Conservation (phyloP, 2,113 vertebrate genomes). For the Eulemur rufifrons region DNA sequence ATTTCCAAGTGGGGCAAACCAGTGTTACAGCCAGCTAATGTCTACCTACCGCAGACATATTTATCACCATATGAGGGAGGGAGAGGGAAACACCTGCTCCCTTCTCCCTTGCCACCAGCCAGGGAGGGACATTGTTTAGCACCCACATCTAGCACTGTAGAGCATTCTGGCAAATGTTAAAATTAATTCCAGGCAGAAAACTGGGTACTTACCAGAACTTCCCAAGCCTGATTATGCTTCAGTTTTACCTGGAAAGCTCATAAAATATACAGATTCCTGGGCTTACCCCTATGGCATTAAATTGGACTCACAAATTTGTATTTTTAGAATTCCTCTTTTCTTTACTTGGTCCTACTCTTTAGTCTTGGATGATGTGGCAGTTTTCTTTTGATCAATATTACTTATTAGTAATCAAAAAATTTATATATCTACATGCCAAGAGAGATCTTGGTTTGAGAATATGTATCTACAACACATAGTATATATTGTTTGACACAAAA, state of each 20-base stretch:
- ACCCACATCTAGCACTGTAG: background rate
- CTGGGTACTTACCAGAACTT: background rate
- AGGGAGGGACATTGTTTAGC: background rate
- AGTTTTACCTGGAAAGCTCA: background rate
- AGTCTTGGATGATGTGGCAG: background rate
- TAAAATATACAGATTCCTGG: background rate
- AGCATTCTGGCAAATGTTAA: background rate
- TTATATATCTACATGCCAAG: background rate
- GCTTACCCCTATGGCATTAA: background rate
- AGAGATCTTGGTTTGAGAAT: background rate
- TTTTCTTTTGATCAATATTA: slow-evolving; percentile 28
- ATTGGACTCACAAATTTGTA: background rate
- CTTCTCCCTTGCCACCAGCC: background rate
- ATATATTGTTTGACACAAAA: background rate
- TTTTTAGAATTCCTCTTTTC: background rate
- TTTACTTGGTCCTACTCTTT: background rate
- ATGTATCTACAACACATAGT: background rate
- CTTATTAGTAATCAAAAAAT: background rate
- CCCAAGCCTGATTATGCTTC: background rate
- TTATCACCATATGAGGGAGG: background rate
- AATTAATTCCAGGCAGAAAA: slow-evolving; percentile 9
- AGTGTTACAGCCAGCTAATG: background rate
- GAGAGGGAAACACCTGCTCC: background rate
- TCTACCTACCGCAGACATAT: background rate
- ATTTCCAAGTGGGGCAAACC: background rate